These are phyloP conservation scores for Hippocampus mohnikei DNA, from an alignment of 2,113 vertebrate genomes.

Conservation along the genomic window DNA sequence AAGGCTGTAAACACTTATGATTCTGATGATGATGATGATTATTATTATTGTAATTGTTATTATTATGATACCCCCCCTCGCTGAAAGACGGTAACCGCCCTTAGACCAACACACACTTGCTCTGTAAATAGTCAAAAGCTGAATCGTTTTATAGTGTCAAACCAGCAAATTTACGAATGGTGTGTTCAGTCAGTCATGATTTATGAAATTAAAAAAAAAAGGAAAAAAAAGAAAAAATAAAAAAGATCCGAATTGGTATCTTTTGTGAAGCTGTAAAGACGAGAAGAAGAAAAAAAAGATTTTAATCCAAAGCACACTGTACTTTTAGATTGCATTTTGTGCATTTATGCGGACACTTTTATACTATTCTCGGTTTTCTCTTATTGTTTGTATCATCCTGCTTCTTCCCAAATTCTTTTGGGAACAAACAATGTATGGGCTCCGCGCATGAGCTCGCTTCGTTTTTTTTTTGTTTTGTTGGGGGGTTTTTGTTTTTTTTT, in stretches of 20 bases:
- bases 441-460: constrained; percentile 39
- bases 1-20: constrained; percentile 71
- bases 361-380: constrained; percentile 57
- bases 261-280: constrained; percentile 59
- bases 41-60: not conserved
- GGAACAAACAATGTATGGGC: constrained; percentile 52
- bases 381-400: constrained; percentile 68
- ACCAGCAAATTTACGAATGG: constrained; percentile 81
- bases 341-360: constrained; percentile 70
- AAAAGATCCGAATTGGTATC: constrained; percentile 54
- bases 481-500: too few species aligned
- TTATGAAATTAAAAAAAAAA: constrained; percentile 41
- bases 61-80: constrained; percentile 11
- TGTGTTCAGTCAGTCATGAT: constrained; percentile 58
- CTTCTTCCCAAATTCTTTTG: constrained; percentile 49
- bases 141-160: constrained; percentile 78
- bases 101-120: constrained; percentile 62
- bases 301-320: constrained; percentile 88
- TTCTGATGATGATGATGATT: constrained; percentile 31
- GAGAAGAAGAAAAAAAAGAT: constrained; percentile 18
- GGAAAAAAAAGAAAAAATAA: not conserved
- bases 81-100: constrained; percentile 71
- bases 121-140: constrained; percentile 76
- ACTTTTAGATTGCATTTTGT: constrained; percentile 68
- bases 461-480: constrained; percentile 37